Conservation (phyloP, 30 jellyfish, hydroid and myxozoan species). For the Turritopsis dohrnii region DNA sequence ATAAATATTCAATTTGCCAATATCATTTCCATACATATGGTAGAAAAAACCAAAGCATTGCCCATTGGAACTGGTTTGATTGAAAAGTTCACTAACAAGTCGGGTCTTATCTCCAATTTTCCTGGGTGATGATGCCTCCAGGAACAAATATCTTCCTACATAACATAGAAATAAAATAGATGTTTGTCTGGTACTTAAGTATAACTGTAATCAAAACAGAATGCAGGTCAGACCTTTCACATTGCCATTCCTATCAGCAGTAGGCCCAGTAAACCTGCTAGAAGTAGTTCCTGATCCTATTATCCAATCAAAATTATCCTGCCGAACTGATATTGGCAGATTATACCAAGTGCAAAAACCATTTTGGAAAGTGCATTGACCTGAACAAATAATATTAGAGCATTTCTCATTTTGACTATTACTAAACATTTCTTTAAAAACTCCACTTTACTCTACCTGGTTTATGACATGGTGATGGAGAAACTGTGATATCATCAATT, state of each 20-base stretch:
- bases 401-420: too few relatives aligned
- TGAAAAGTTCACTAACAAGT: conserved; percentile 54
- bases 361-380: conserved; percentile 55
- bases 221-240: conserved; percentile 42
- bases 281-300: conserved; percentile 60
- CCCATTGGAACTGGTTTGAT: conserved; percentile 41
- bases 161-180: background rate
- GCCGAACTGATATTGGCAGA: conserved; percentile 27
- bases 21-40: conserved; percentile 71
- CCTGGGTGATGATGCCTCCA: conserved; percentile 69
- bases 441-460: conserved; percentile 52
- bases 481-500: conserved; percentile 56
- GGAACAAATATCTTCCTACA: conserved; percentile 58
- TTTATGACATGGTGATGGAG: conserved; percentile 35
- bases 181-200: conserved; percentile 5
- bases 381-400: too few relatives aligned
- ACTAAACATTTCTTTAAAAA: background rate
- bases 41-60: conserved; percentile 75
- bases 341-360: conserved; percentile 74
- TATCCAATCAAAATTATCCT: conserved; percentile 84
- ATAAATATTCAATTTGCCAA: conserved; percentile 62
- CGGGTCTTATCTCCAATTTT: conserved; percentile 56
- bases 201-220: too few relatives aligned
- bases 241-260: conserved; percentile 65
- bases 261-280: conserved; percentile 69